Conservation (phyloP, 2,797 vertebrate genomes). For the Anguilla obscura region DNA sequence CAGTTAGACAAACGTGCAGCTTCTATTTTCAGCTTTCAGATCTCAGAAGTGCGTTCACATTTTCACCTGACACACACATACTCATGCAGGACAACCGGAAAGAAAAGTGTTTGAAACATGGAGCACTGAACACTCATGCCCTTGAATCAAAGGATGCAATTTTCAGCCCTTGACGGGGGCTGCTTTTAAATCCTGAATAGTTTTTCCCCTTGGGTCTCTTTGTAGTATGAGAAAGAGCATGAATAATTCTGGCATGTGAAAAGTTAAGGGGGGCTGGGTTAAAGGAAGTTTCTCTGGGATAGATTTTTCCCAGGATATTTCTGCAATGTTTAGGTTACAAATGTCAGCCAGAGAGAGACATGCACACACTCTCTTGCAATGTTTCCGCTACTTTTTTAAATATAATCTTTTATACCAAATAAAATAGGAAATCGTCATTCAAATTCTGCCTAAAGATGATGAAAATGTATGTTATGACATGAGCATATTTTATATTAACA, state of each 20-base stretch:
- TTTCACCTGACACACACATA: background rate
- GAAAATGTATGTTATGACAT: too few relatives aligned
- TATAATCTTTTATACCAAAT: background rate
- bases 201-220: background rate
- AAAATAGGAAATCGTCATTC: background rate
- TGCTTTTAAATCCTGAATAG: background rate
- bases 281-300: background rate
- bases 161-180: background rate
- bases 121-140: background rate
- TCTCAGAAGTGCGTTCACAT: slow-evolving; percentile 9
- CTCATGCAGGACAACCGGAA: background rate
- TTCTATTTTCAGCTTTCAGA: slow-evolving; percentile 20
- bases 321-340: background rate
- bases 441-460: too few relatives aligned
- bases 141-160: background rate
- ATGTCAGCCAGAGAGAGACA: background rate
- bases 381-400: background rate
- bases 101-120: background rate
- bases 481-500: background rate
- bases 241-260: background rate
- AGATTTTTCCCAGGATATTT: background rate
- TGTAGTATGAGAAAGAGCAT: background rate
- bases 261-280: background rate
- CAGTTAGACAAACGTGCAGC: background rate
- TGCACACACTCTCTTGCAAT: background rate